These are phyloP conservation scores for Carpatolechia fugitivella DNA, from an alignment of 2,888 invertebrate species.

Conservation along the genomic window DNA sequence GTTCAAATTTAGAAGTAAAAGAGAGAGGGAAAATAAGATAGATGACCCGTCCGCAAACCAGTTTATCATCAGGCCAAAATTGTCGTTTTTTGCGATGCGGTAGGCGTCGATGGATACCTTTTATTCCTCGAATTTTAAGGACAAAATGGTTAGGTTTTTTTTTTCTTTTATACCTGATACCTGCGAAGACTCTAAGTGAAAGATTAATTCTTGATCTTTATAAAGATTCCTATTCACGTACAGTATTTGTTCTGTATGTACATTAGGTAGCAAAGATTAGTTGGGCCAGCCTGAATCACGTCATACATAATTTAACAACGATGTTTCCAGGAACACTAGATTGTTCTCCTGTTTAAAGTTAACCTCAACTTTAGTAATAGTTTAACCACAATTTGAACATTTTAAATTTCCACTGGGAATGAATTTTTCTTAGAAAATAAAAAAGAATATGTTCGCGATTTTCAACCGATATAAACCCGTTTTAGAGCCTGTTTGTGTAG, in stretches of 20 bases:
- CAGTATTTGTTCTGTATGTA: not conserved
- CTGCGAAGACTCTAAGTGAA: constrained; percentile 2
- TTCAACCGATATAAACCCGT: no score
- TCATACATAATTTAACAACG: constrained; percentile 2
- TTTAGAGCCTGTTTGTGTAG: no score
- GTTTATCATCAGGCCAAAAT: constrained; percentile 66
- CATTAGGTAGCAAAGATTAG: constrained; percentile 3
- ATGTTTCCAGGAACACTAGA: not conserved
- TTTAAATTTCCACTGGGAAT: no score
- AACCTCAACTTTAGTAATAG: no score
- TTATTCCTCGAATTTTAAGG: constrained; percentile 55
- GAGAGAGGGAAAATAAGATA: constrained; percentile 45
- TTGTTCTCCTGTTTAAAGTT: not conserved
- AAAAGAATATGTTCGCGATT: no score
- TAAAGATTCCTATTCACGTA: not conserved
- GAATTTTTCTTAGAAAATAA: no score
- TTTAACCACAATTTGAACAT: no score
- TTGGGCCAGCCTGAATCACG: not conserved
- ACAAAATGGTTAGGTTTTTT: constrained; percentile 29
- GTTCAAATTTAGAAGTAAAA: constrained; percentile 22
- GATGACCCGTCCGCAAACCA: constrained; percentile 64
- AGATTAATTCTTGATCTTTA: not conserved
- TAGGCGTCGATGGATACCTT: constrained; percentile 66
- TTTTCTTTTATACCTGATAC: not conserved
- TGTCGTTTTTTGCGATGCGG: constrained; percentile 54